Evolutionary conservation across 1,140 invertebrate species (phyloP).

Genomic region (Lepidotrigona ventralis): DNA sequence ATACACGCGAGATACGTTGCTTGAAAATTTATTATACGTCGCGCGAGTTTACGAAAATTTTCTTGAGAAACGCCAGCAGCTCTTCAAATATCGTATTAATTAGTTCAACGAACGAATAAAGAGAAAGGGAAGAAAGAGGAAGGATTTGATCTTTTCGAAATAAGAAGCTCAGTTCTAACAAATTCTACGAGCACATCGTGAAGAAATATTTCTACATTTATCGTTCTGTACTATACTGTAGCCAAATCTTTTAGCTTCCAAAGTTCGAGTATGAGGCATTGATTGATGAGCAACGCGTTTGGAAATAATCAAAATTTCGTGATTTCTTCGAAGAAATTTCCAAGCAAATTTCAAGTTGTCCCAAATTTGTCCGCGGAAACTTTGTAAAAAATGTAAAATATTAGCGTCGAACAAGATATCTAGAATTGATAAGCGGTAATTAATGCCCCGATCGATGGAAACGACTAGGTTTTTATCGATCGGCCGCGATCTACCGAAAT

Average conservation of each 20-base stretch:
- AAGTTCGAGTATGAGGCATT: background rate
- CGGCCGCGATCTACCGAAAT: conserved; percentile 5
- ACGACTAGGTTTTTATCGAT: background rate
- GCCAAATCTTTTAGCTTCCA: background rate
- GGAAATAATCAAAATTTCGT: background rate
- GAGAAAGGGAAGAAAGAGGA: no score
- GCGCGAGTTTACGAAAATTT: no score
- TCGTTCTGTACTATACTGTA: background rate
- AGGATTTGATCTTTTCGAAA: no score
- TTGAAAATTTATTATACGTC: background rate
- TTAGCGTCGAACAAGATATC: background rate
- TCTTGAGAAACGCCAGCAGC: no score
- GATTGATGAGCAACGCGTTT: background rate
- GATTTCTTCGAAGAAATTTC: background rate
- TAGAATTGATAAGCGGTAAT: background rate
- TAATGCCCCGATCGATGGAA: background rate
- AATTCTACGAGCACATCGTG: no score
- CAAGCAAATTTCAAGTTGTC: background rate
- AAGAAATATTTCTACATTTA: background rate
- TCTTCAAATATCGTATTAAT: no score
- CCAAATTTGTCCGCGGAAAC: background rate
- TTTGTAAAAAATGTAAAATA: background rate
- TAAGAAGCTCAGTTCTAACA: no score
- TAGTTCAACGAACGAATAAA: no score
- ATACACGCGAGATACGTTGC: background rate